Percentiles rank a stretch among this genome's conserved stretches.
Conservation (phyloP, 35 echinoderm and acorn worm species). For the Eucidaris tribuloides region DNA sequence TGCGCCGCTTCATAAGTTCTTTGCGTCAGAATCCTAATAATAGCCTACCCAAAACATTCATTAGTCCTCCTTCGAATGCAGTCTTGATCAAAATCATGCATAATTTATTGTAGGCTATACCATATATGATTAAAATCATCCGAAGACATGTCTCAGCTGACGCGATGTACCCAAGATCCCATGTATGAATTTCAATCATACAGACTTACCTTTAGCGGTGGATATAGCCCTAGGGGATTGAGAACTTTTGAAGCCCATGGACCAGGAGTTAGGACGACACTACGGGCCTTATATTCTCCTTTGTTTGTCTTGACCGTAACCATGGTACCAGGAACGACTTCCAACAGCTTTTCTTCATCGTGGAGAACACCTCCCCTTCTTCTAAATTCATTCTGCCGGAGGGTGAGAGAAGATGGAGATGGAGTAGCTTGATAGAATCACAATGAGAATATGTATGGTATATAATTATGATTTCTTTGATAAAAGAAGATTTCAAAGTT, state of each 20-base stretch:
- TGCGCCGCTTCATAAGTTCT: too few relatives aligned
- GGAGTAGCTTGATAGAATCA: background rate
- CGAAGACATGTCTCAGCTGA: too few relatives aligned
- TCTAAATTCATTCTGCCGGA: slow-evolving; percentile 45
- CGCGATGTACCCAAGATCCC: background rate
- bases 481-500: background rate
- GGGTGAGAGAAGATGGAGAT: background rate
- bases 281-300: slow-evolving; percentile 48
- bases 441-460: background rate
- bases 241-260: slow-evolving; percentile 71
- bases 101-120: too few relatives aligned
- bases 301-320: slow-evolving; percentile 66
- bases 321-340: slow-evolving; percentile 53
- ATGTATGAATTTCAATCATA: background rate
- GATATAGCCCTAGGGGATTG: slow-evolving; percentile 54
- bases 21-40: background rate
- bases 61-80: background rate
- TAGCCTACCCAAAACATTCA: background rate
- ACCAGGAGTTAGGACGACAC: slow-evolving; percentile 62
- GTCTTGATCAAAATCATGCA: background rate
- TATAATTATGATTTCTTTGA: background rate
- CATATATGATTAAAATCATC: too few relatives aligned
- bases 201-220: slow-evolving; percentile 52
- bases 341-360: slow-evolving; percentile 56
- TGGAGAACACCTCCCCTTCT: slow-evolving; percentile 48